Evolutionary conservation across 2,113 vertebrate genomes (phyloP), one percentile per base, ranked within the genome.

Genomic region (Asarcornis scutulata): DNA sequence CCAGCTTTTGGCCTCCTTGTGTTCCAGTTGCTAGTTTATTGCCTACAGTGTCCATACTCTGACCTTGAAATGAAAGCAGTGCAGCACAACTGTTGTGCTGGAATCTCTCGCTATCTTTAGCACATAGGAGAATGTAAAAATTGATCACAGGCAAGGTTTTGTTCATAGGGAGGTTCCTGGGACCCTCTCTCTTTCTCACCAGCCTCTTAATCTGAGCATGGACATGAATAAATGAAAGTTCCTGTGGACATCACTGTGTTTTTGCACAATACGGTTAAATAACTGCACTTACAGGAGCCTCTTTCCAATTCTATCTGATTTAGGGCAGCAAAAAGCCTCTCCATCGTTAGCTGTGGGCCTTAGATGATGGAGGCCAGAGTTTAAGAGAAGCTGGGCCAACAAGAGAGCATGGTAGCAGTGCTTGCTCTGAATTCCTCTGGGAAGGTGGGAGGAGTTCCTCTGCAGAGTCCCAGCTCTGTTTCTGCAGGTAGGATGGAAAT

Each of bases 1-100:
- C 66, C 81, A 73, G 88, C 58, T 91, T 92, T 93, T 71, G 66
- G 50, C 50, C 50, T 90, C 62, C 85, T 29, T 90, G 52, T 91
- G 55, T 87, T 89, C 73, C 59, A 77, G 1, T 7, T 86, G 36
- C 63, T 69, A 2, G 29, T 89, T 95, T 62, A 75, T 60, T 78
- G 68, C 59, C 91, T 7, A 1, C 0, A 1, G 46, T 84, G 56
- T 56, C 63, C 36, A 3, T 66, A 11, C 42, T 59, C 71, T 46
- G 63, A 89, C 81, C 55, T 92, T 17, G 1, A 62, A 77, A 59
- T 50, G 18, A 42, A 63, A 52, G 87, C 80, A n/a, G 5, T 50
- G 59, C 88, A 50, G 34, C 4, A 4, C 29, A 66, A 32, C 48
- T 40, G 52, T 8, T 36, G 42, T 58, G 44, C 75, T 72, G 79